Conservation (phyloP, 2,113 vertebrate species). For the Spheniscus mendiculus region DNA sequence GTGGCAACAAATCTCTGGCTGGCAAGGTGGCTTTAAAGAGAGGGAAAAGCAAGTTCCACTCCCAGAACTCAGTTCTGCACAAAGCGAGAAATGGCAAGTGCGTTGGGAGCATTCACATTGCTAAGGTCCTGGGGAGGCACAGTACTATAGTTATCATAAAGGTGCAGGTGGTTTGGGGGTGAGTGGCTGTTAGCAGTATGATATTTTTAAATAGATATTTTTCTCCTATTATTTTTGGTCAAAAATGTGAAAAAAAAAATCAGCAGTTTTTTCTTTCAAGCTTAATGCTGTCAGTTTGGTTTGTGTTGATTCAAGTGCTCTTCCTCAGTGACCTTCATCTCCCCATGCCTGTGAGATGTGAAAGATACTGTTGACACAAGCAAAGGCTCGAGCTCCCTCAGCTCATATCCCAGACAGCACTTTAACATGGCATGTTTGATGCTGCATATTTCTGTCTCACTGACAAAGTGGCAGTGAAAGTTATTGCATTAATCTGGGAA, state of each 20-base stretch:
- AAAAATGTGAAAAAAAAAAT: background rate
- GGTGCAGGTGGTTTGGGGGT: background rate
- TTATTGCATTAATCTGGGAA: slow-evolving; percentile 1
- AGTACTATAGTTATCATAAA: background rate
- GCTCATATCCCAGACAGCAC: slow-evolving; percentile 29
- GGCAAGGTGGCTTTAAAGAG: background rate
- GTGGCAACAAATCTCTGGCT: background rate
- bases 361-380: slow-evolving; percentile 58
- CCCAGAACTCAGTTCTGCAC: background rate
- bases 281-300: background rate
- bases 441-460: slow-evolving; percentile 30
- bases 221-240: background rate
- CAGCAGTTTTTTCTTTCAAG: background rate
- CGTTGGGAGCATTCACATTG: background rate
- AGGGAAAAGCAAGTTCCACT: background rate
- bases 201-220: background rate
- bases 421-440: slow-evolving; percentile 34
- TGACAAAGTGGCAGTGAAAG: slow-evolving; percentile 26
- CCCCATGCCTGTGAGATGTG: slow-evolving; percentile 16
- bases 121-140: background rate
- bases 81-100: background rate
- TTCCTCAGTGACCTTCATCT: slow-evolving; percentile 50
- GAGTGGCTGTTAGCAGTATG: background rate
- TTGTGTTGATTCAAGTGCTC: slow-evolving; percentile 25
- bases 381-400: background rate